Percentiles rank a stretch among this genome's conserved stretches.
Conservation (phyloP, 2,888 invertebrate species). For the Cataglyphis rosenhaueri region DNA sequence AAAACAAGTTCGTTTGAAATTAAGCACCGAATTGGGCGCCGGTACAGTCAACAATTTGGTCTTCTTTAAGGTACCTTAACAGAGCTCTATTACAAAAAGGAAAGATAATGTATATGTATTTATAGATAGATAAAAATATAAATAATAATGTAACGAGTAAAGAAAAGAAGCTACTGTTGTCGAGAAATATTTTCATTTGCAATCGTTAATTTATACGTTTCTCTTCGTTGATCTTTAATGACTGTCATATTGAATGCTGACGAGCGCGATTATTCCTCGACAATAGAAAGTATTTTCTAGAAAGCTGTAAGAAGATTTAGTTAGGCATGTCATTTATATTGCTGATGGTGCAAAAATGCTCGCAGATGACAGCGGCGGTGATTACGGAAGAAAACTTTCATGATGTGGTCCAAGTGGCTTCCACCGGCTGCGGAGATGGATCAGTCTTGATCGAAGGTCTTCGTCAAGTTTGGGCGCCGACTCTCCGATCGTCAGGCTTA, state of each 20-base stretch:
- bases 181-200: not conserved
- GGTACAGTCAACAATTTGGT: constrained; percentile 79
- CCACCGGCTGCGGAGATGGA: constrained; percentile 78
- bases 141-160: not conserved
- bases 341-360: constrained; percentile 27
- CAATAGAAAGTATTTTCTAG: constrained; percentile 41
- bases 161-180: not conserved
- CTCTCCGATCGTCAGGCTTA: constrained; percentile 77
- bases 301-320: not conserved
- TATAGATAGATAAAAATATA: not conserved
- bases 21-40: constrained; percentile 76
- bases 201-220: not conserved
- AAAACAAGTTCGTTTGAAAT: constrained; percentile 67
- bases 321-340: not conserved
- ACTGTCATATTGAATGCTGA: not conserved
- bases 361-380: constrained; percentile 72
- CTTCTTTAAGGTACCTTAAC: constrained; percentile 81
- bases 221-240: not conserved
- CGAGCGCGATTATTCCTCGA: not conserved
- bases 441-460: constrained; percentile 79
- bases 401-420: constrained; percentile 81
- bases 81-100: not conserved
- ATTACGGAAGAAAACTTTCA: constrained; percentile 82
- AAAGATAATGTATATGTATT: not conserved
- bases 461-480: constrained; percentile 83